These are phyloP conservation scores for Muricea muricata DNA, from an alignment of 92 coral and sea anemone genomes.

Conservation along the genomic window DNA sequence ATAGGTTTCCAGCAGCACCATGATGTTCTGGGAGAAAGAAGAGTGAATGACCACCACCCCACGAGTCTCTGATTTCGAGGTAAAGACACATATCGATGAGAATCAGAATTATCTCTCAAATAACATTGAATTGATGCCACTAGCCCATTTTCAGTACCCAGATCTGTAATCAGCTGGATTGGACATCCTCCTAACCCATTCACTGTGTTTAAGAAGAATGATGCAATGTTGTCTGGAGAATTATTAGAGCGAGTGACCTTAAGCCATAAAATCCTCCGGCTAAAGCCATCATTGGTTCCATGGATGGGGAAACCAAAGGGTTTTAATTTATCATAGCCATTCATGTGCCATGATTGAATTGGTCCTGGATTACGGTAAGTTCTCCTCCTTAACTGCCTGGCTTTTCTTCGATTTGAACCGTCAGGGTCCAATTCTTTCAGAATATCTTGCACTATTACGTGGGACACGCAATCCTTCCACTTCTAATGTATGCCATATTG, in stretches of 20 bases:
- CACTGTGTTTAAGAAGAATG: slow-evolving; percentile 53
- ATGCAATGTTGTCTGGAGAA: no score
- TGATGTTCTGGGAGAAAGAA: no score
- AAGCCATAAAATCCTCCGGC: slow-evolving; percentile 67
- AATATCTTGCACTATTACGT: slow-evolving; percentile 65
- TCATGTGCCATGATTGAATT: no score
- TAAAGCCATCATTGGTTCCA: no score
- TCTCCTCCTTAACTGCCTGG: slow-evolving; percentile 58
- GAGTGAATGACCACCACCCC: slow-evolving; percentile 40
- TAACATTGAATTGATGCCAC: slow-evolving; percentile 66
- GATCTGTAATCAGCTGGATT: no score
- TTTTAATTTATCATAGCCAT: slow-evolving; percentile 64
- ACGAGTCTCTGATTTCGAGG: not conserved
- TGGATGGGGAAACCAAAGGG: no score
- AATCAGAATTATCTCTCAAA: no score
- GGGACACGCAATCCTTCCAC: slow-evolving; percentile 65
- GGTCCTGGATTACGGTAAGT: no score
- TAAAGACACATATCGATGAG: slow-evolving; percentile 68
- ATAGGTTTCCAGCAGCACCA: slow-evolving; percentile 16
- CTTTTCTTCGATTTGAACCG: slow-evolving; percentile 52
- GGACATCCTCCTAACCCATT: slow-evolving; percentile 69
- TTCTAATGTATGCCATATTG: slow-evolving; percentile 73
- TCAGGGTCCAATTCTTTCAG: slow-evolving; percentile 73
- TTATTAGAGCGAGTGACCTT: slow-evolving; percentile 64
- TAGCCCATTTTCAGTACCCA: no score